Base-by-base conservation (phyloP, 1,140 invertebrate species). In the Drosophila tristis region DNA sequence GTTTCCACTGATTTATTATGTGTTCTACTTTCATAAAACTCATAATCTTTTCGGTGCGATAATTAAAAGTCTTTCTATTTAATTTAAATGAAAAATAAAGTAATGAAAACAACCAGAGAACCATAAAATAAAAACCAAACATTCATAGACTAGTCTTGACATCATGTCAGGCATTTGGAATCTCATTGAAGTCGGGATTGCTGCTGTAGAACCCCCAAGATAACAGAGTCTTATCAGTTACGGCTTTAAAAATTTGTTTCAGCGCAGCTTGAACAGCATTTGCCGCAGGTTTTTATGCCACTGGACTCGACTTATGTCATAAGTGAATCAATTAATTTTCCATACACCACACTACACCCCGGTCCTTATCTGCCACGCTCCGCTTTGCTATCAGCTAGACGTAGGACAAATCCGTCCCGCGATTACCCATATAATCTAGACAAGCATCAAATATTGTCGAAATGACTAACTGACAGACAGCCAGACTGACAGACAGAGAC, bases 281-380 rank as follows among this genome's bases (percentile, higher is more conserved):
- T 47, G 39, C 23, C 13, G 31, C 42, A 11, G 39, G 35, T 43
- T 43, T 42, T 9, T 29, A 70, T 43, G 66, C 35, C 66, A 70
- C 64, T 25, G 39, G 45, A 15, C 48, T 9, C 44, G 57, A 64
- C 80, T 78, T 78, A 70, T 78, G 68, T 65, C 59, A 58, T 45
- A 31, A 57, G 61, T 81, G 68, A 82, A 74, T 81, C 74, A 72
- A 84, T 82, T 74, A 58, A 55, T 81, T 65, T 65, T 57, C 63
- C 53, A 58, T 56, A 45, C 26, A 13, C 11, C 4, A 48, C 35
- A 29, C 29, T 4, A 29, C 7, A 8, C 55, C 43, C 25, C 29
- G 0, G 13, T 25, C 25, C 8, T 29, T n/a, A 35, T 43, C 42
- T 57, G 29, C 39, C 16, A 15, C 31, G 29, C 42, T 11, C 39